Conservation (phyloP, 2,888 invertebrate genomes). For the Harmothoe impar region DNA sequence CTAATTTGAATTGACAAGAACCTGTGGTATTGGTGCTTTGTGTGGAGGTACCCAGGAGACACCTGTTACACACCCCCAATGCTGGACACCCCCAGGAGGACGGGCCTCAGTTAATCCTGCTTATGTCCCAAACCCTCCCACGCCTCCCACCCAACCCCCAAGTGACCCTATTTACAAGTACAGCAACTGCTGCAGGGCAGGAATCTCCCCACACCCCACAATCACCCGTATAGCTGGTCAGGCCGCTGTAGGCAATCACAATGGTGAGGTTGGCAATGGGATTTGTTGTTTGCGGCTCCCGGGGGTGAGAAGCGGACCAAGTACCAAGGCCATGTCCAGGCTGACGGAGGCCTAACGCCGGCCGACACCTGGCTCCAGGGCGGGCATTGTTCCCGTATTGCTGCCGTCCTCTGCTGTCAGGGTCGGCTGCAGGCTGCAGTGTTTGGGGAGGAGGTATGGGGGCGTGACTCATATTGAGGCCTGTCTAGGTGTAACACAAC, state of each 20-base stretch:
- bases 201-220: conserved; percentile 11
- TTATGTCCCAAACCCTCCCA: not conserved
- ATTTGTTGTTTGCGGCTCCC: conserved; percentile 18
- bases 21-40: not conserved
- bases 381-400: conserved; percentile 42
- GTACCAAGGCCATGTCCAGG: not conserved
- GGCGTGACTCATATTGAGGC: conserved; percentile 35
- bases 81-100: not conserved
- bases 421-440: not conserved
- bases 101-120: not conserved
- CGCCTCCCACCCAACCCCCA: not conserved
- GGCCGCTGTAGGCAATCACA: conserved; percentile 34
- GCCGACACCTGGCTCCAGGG: conserved; percentile 50
- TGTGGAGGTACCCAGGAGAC: conserved; percentile 13
- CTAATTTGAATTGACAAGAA: no score
- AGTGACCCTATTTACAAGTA: not conserved
- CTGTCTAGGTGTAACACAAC: conserved; percentile 9
- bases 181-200: not conserved
- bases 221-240: not conserved
- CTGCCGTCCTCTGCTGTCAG: not conserved
- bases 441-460: not conserved
- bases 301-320: conserved; percentile 43
- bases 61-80: not conserved
- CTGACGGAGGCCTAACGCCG: conserved; percentile 25
- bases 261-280: conserved; percentile 32